phyloP scores from a whole-genome alignment of 2,113 vertebrate genomes.

The Leptocoma aspasia region DNA sequence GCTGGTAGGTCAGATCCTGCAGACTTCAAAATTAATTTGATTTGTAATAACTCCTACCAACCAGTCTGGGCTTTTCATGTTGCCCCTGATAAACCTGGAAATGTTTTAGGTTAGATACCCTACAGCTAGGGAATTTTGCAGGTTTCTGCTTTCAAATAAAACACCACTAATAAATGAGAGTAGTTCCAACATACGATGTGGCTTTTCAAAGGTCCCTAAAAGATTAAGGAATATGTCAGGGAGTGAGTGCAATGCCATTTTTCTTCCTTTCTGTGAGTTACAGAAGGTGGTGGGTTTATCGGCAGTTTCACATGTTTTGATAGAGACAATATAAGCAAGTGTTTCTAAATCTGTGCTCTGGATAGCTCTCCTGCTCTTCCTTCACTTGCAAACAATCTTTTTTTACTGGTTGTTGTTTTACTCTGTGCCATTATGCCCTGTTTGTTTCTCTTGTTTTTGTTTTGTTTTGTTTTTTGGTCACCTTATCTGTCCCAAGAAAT shows the following conservation, averaged over 20 bases:
- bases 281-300: neutral
- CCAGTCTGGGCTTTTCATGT: neutral
- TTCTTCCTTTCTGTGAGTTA: neutral
- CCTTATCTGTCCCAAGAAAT: constrained; percentile 45
- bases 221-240: neutral
- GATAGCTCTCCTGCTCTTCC: neutral
- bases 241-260: neutral
- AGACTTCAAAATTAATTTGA: neutral
- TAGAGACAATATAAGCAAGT: neutral
- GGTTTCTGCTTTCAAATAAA: neutral
- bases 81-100: neutral
- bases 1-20: neutral
- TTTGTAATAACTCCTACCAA: neutral
- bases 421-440: neutral
- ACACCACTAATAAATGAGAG: neutral
- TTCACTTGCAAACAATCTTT: neutral
- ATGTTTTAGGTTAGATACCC: neutral
- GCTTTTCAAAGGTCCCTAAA: neutral
- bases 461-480: neutral
- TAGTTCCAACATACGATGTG: neutral
- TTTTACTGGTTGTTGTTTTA: neutral
- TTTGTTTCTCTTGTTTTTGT: neutral
- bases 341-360: neutral
- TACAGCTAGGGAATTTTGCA: neutral
- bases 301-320: neutral